A percentile compares a stretch with the other conserved stretches of the same genome.
phyloP scores from a whole-genome alignment of 2,113 vertebrate species.

The Condylura cristata region DNA sequence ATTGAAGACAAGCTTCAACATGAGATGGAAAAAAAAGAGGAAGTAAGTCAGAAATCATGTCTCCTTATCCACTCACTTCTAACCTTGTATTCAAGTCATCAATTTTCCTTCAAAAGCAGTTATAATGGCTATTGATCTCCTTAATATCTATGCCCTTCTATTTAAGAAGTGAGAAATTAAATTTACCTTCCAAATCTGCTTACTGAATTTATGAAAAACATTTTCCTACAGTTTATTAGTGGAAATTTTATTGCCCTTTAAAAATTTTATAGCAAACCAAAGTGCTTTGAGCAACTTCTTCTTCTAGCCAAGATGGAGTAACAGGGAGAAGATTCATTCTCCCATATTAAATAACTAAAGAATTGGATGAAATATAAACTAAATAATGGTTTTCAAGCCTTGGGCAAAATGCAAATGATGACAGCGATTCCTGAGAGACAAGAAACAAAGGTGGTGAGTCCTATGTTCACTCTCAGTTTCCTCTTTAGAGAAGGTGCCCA shows the following conservation, averaged over 20 bases:
- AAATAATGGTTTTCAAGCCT: background rate
- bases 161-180: slow-evolving; percentile 44
- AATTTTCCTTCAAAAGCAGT: slow-evolving; percentile 35
- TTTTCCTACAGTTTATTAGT: slow-evolving; percentile 51
- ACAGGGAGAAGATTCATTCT: slow-evolving; percentile 4
- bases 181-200: slow-evolving; percentile 33
- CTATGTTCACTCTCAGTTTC: background rate
- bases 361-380: background rate
- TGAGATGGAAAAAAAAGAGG: background rate
- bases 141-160: background rate
- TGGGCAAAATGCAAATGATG: background rate
- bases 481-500: background rate
- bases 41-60: background rate
- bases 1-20: background rate
- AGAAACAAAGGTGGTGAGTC: background rate
- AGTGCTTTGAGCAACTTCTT: slow-evolving; percentile 40
- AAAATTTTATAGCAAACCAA: slow-evolving; percentile 50
- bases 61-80: slow-evolving; percentile 25
- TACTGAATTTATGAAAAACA: slow-evolving; percentile 30
- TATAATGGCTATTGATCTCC: slow-evolving; percentile 28
- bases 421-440: background rate
- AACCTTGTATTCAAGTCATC: slow-evolving; percentile 20
- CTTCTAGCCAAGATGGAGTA: slow-evolving; percentile 38
- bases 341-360: slow-evolving; percentile 13
- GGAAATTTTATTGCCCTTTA: slow-evolving; percentile 21